A percentile compares a stretch with the other conserved stretches of the same genome.
These are phyloP conservation scores for Cyanoliseus patagonus DNA, from an alignment of 2,113 vertebrate genomes.

Conservation along the genomic window DNA sequence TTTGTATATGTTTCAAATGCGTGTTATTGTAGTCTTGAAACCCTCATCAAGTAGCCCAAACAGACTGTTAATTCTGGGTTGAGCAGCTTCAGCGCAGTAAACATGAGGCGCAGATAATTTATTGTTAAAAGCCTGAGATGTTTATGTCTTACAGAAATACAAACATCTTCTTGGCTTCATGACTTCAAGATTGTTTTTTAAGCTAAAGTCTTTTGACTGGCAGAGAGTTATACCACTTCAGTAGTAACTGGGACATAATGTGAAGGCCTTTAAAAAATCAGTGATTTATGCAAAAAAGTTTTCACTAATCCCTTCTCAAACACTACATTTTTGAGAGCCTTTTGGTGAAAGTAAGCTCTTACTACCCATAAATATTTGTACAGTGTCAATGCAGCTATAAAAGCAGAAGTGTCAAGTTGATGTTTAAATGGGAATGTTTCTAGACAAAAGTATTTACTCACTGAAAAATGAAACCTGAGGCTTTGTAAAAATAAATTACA, in stretches of 20 bases:
- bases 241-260: not conserved
- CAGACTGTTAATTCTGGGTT: not conserved
- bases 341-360: slow-evolving; percentile 9
- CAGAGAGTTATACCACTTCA: not conserved
- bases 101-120: not conserved
- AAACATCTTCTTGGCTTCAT: not conserved
- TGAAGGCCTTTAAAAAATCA: not conserved
- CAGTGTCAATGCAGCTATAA: not conserved
- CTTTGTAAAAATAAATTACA: slow-evolving; percentile 13
- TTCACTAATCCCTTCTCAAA: not conserved
- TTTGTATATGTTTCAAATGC: not conserved
- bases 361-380: slow-evolving; percentile 6
- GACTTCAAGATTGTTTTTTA: not conserved
- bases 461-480: not conserved
- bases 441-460: not conserved
- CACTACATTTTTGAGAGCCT: not conserved
- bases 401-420: not conserved
- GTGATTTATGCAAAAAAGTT: not conserved
- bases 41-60: not conserved
- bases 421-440: not conserved
- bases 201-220: not conserved
- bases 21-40: not conserved
- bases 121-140: not conserved
- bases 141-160: not conserved
- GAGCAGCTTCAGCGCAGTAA: not conserved